A percentile compares a stretch with the other conserved stretches of the same genome.
Conservation (phyloP, 2,113 vertebrate species). For the Anhinga rufa region DNA sequence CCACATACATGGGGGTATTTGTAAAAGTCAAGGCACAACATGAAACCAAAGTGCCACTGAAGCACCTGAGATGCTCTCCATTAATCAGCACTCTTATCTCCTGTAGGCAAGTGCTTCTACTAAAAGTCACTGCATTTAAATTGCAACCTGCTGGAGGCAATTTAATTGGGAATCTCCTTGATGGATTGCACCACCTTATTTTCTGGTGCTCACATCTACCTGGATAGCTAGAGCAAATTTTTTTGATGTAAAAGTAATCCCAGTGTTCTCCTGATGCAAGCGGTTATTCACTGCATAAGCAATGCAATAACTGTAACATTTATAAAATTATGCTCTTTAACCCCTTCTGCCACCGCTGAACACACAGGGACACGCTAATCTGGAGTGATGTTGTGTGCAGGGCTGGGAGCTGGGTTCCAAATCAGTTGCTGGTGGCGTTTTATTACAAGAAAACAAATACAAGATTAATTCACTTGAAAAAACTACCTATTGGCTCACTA, state of each 20-base stretch:
- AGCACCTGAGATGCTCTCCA: background rate
- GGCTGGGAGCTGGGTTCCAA: background rate
- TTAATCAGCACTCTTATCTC: background rate
- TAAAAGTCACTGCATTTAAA: background rate
- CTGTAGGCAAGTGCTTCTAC: background rate
- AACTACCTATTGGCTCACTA: background rate
- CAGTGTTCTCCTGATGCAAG: background rate
- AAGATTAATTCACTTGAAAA: background rate
- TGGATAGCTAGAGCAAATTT: background rate
- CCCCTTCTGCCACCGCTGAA: background rate
- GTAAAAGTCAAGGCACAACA: background rate
- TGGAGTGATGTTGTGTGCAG: background rate
- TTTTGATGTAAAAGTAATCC: background rate
- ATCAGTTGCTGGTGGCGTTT: background rate
- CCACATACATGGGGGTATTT: background rate
- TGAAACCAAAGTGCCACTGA: background rate
- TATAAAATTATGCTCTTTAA: background rate
- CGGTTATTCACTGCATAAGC: background rate
- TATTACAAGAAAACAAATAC: background rate
- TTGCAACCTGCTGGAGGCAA: background rate
- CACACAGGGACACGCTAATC: background rate
- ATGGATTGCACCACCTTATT: background rate
- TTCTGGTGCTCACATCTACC: background rate
- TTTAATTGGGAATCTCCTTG: background rate
- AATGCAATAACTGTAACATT: constrained; percentile 3